These are phyloP conservation scores for Peromyscus melanophrys DNA, from an alignment of 2,797 vertebrate genomes.

Conservation along the genomic window DNA sequence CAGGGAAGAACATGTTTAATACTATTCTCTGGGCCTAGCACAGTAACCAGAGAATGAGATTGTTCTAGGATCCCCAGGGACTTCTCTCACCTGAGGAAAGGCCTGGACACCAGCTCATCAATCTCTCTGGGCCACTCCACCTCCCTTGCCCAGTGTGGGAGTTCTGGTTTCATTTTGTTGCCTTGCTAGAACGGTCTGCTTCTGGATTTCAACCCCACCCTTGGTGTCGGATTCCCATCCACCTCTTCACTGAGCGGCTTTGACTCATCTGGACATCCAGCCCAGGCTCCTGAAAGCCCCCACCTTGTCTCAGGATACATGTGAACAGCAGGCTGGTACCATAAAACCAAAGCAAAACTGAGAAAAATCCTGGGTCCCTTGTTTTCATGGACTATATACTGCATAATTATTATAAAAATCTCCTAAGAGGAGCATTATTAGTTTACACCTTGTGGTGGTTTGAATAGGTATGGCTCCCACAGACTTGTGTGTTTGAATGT, in stretches of 20 bases:
- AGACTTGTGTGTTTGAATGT: too few relatives aligned
- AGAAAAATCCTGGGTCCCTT: neutral
- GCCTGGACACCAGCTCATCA: neutral
- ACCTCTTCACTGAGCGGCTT: neutral
- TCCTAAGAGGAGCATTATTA: neutral
- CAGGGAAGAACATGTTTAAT: neutral
- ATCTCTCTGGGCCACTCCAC: neutral
- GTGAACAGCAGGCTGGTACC: neutral
- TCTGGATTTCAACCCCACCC: neutral
- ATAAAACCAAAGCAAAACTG: neutral
- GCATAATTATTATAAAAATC: neutral
- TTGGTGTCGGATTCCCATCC: neutral
- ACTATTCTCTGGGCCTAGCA: neutral
- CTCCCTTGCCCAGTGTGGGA: neutral
- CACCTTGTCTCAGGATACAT: neutral
- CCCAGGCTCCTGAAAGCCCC: neutral
- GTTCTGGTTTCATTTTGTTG: neutral
- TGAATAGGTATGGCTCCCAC: too few relatives aligned
- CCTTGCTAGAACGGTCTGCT: neutral
- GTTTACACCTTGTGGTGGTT: neutral
- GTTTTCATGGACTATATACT: constrained; percentile 9
- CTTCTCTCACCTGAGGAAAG: neutral
- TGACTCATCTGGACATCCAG: neutral
- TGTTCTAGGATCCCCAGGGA: neutral
- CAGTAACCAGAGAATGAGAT: neutral